Evolutionary conservation across 1,140 invertebrate species (phyloP).

Genomic region (Eupristina koningsbergeri): DNA sequence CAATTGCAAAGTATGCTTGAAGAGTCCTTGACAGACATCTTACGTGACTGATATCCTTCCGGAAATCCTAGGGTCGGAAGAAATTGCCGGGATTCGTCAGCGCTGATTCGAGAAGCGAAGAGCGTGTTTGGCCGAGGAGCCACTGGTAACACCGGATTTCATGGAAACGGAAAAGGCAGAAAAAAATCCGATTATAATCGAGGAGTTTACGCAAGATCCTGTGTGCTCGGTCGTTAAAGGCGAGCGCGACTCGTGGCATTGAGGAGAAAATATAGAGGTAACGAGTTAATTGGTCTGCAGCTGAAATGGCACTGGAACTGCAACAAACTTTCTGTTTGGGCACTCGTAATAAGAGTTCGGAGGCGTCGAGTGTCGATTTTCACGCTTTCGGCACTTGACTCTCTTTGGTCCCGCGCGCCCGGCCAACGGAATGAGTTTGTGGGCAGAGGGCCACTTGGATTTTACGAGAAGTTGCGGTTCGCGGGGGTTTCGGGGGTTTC

Average conservation of each 20-base stretch:
- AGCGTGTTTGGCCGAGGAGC: too few relatives aligned
- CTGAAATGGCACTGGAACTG: neutral
- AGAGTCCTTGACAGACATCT: too few relatives aligned
- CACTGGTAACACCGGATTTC: neutral
- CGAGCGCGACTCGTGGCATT: neutral
- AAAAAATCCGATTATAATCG: neutral
- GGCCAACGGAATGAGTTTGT: neutral
- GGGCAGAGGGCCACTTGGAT: neutral
- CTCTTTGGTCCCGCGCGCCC: neutral
- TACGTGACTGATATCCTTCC: neutral
- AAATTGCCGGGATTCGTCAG: too few relatives aligned
- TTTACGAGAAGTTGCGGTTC: neutral
- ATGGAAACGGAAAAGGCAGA: neutral
- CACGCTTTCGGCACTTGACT: neutral
- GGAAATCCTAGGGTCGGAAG: neutral
- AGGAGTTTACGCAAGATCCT: neutral
- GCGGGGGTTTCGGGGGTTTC: too few relatives aligned
- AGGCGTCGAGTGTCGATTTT: constrained; percentile 17
- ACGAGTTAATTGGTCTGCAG: too few relatives aligned
- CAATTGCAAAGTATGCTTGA: too few relatives aligned
- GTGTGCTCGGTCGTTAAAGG: neutral
- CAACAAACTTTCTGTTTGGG: neutral
- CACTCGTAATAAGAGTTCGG: too few relatives aligned
- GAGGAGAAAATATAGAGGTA: too few relatives aligned
- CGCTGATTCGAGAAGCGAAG: too few relatives aligned